These are phyloP conservation scores for Pantala flavescens DNA, from an alignment of 1,140 invertebrate species.

Conservation along the genomic window DNA sequence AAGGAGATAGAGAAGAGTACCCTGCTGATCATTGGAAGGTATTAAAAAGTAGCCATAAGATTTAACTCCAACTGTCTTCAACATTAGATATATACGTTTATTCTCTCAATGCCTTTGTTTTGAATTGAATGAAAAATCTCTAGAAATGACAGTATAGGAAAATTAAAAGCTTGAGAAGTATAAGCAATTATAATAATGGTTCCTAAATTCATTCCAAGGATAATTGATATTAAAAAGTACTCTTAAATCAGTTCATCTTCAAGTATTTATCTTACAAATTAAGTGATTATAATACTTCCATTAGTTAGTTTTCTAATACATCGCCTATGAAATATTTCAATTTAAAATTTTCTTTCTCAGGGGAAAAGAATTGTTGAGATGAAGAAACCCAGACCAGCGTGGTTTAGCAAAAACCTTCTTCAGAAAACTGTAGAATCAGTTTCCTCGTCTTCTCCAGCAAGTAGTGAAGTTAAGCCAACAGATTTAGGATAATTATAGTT, in stretches of 20 bases:
- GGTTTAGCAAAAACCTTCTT: slow-evolving; percentile 72
- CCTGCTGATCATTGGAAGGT: slow-evolving; percentile 33
- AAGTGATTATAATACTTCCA: no score
- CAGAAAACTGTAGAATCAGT: slow-evolving; percentile 53
- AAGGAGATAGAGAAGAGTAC: slow-evolving; percentile 54
- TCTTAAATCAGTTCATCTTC: no score
- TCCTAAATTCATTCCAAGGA: no score
- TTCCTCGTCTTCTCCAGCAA: background rate
- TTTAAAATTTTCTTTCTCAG: slow-evolving; percentile 30
- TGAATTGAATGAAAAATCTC: no score
- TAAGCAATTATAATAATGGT: no score
- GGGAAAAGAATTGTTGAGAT: slow-evolving; percentile 62
- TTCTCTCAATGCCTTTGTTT: slow-evolving; percentile 11
- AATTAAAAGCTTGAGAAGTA: no score
- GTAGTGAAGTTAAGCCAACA: background rate
- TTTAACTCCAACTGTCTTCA: background rate
- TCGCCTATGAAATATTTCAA: slow-evolving; percentile 10
- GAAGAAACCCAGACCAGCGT: slow-evolving; percentile 56
- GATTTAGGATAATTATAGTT: background rate
- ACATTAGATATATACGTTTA: slow-evolving; percentile 4
- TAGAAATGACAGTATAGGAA: no score
- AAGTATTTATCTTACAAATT: no score
- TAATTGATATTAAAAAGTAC: no score
- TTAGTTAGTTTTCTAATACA: no score
- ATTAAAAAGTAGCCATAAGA: background rate